Evolutionary conservation across 2,888 invertebrate genomes (phyloP).

Genomic region (Augochlorella aurata): DNA sequence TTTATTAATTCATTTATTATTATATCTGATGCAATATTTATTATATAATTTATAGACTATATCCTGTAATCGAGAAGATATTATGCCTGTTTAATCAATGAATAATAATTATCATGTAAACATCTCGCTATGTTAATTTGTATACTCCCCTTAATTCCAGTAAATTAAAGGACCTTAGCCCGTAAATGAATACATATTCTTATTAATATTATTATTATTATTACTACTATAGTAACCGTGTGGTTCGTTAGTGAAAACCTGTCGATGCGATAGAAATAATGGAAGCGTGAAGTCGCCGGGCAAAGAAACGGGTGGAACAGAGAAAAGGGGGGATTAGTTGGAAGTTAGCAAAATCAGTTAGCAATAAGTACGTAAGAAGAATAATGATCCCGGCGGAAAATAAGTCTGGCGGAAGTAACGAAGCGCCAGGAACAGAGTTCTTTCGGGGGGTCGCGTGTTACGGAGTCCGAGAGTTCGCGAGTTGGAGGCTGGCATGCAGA

Average conservation of each 20-base stretch:
- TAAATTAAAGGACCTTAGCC: no score
- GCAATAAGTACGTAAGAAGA: constrained; percentile 11
- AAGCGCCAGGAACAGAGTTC: not conserved
- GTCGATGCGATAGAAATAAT: not conserved
- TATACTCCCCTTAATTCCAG: no score
- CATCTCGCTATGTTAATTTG: no score
- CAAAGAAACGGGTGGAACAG: not conserved
- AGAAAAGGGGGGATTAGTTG: not conserved
- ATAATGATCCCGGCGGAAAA: constrained; percentile 10
- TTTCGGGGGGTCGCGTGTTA: not conserved
- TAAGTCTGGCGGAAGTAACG: constrained; percentile 1
- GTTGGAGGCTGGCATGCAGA: not conserved
- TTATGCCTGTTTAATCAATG: no score
- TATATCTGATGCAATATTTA: no score
- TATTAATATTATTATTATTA: no score
- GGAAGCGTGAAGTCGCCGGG: not conserved
- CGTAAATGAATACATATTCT: no score
- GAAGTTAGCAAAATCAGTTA: constrained; percentile 10
- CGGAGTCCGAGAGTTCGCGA: not conserved
- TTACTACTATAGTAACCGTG: not conserved
- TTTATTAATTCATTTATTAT: no score
- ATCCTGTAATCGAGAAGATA: no score
- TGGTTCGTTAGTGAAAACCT: not conserved
- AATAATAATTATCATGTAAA: no score
- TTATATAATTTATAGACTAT: no score